Conservation (phyloP, 2,113 vertebrate genomes). For the Nyctereutes procyonoides region DNA sequence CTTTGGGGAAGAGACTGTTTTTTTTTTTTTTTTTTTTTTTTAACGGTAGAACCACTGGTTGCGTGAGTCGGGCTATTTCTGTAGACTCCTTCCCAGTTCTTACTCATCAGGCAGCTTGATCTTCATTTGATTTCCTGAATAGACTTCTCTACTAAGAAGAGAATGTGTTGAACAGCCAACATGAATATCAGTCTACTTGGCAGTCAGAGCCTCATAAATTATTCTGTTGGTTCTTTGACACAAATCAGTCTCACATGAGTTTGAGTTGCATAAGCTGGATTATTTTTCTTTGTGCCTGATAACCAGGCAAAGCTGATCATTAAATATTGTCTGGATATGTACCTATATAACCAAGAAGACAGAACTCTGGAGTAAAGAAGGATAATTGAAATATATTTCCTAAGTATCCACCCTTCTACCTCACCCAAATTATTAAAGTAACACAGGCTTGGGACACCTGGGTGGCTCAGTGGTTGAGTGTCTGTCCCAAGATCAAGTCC, state of each 20-base stretch:
- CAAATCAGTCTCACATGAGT: conserved; percentile 61
- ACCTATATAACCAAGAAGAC: neutral
- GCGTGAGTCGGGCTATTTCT: neutral
- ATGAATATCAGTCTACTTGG: conserved; percentile 61
- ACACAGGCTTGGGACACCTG: neutral
- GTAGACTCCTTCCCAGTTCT: neutral
- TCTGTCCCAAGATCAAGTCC: too few relatives aligned
- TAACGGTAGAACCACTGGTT: neutral
- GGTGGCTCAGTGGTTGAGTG: too few relatives aligned
- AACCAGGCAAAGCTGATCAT: neutral
- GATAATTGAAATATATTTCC: neutral
- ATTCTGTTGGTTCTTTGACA: conserved; percentile 59
- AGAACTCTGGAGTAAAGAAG: neutral
- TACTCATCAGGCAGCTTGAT: conserved; percentile 5
- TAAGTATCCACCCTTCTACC: neutral
- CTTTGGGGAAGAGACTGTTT: neutral
- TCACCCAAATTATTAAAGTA: neutral
- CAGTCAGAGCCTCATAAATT: conserved; percentile 60
- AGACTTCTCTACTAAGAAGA: conserved; percentile 34
- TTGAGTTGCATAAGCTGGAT: conserved; percentile 42
- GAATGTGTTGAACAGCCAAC: conserved; percentile 61
- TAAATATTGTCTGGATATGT: neutral
- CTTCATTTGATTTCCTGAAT: conserved; percentile 44
- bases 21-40: neutral
- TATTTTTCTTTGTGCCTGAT: conserved; percentile 30